Percentiles rank a stretch among this genome's conserved stretches.
These are phyloP conservation scores for Tetragnatha versicolor DNA, from an alignment of 1,140 invertebrate genomes.

Conservation along the genomic window DNA sequence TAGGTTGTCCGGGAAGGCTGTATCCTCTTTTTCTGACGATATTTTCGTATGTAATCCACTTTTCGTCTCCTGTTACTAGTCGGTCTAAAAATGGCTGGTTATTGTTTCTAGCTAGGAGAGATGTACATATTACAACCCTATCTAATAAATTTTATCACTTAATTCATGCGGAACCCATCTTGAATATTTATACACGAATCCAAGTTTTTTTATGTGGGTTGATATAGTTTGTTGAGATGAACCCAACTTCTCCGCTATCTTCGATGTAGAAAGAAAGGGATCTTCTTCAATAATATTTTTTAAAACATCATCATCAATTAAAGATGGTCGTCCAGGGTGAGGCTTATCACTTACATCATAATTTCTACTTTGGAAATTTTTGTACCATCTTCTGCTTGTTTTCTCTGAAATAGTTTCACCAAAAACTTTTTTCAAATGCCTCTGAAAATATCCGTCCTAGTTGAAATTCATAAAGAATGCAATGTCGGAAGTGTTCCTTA, in stretches of 20 bases:
- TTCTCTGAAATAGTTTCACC: constrained; percentile 37
- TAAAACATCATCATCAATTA: not conserved
- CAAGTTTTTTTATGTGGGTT: not conserved
- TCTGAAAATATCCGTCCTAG: not conserved
- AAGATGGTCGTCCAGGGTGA: not conserved
- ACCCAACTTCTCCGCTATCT: not conserved
- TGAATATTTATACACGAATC: not conserved
- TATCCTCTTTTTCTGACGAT: constrained; percentile 56
- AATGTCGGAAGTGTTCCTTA: not conserved
- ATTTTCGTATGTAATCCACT: constrained; percentile 57
- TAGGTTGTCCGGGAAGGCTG: not conserved
- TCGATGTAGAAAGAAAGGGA: not conserved
- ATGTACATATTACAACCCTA: not conserved
- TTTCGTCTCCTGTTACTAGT: constrained; percentile 60
- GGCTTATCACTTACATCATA: constrained; percentile 2
- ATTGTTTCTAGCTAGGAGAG: constrained; percentile 13
- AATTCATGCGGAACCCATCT: constrained; percentile 11
- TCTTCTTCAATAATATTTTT: not conserved
- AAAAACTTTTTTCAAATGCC: not conserved
- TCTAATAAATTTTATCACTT: constrained; percentile 8
- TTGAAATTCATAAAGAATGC: constrained; percentile 7
- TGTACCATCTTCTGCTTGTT: not conserved
- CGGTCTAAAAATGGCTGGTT: constrained; percentile 56
- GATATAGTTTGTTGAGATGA: constrained; percentile 24
- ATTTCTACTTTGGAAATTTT: constrained; percentile 15